Base-by-base conservation (phyloP, 1,140 invertebrate genomes). In the Magallana gigas region DNA sequence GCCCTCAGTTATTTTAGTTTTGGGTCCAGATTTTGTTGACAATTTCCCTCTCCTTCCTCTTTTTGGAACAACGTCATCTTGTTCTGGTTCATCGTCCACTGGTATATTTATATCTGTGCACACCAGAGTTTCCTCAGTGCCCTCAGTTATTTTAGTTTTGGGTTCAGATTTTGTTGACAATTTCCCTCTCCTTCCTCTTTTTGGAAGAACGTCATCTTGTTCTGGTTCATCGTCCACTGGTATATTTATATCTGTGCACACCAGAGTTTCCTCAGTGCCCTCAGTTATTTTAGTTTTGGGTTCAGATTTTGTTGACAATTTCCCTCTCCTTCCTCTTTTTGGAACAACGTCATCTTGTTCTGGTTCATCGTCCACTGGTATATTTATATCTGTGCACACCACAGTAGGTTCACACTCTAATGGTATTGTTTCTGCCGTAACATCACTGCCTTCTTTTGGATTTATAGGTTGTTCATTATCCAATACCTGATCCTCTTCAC, bases 381-480 rank as follows among this genome's bases (percentile, higher is more conserved):
- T 3, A 83, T 4, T 18, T 11, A 16, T 76, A 36, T 84, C 83
- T 80, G 62, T 83, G 84, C 62, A 64, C 14, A 84, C 36, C 57
- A 84, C 83, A 0, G 87, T 88, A 76, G 83, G 60, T 59, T 88
- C 87, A 48, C 84, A 83, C 76, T 84, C 76, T 57, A 60, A 56
- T 57, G 68, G 48, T 60, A 71, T 56, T 14, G 59, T 81, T 60
- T 87, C 86, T 56, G 68, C 80, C 12, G 57, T 12, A 82, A 29
- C 64, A n/a, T 89, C 83, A 62, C 36, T 29, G 14, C 7, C 60
- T 36, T 64, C 62, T 64, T 84, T 59, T 8, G 18, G 36, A 76
- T 18, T 18, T 23, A 29, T 76, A 14, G 7, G 18, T 64, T 16
- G 16, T 56, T 82, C 60, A 64, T 64, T 16, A 18, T 64, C 60